A percentile compares a stretch with the other conserved stretches of the same genome.
Conservation (phyloP, 2,113 vertebrate species). For the Lamprologus speciosus region DNA sequence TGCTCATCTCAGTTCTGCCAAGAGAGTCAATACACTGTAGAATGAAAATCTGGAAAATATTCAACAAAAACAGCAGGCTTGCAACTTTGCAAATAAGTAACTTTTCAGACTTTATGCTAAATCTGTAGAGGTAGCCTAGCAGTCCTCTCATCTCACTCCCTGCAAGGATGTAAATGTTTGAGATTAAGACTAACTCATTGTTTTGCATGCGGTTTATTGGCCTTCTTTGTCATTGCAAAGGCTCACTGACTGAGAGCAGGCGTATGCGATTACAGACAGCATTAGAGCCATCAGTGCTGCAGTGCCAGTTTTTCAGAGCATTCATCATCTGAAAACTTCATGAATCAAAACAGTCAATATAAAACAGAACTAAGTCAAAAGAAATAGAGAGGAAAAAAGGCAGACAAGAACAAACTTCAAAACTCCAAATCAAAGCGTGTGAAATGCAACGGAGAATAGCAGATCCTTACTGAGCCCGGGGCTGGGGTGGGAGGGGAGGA, state of each 20-base stretch:
- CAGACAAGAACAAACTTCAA: conserved; percentile 58
- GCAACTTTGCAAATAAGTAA: background rate
- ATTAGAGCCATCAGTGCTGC: background rate
- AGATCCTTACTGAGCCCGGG: conserved; percentile 37
- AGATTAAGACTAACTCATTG: background rate
- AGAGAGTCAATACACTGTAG: background rate
- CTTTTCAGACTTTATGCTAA: background rate
- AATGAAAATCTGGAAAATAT: background rate
- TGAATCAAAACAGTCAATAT: conserved; percentile 37
- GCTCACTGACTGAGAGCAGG: background rate
- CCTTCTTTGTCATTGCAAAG: background rate
- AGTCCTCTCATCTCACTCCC: background rate
- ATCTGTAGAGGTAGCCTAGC: background rate
- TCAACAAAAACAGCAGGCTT: background rate
- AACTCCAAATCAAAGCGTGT: conserved; percentile 54
- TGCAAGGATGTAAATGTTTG: background rate
- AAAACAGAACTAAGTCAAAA: conserved; percentile 15
- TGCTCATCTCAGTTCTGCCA: background rate
- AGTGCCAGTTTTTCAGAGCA: background rate
- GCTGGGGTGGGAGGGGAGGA: conserved; percentile 12
- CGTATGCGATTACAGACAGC: background rate
- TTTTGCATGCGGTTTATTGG: background rate
- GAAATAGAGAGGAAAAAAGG: background rate
- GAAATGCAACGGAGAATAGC: conserved; percentile 50
- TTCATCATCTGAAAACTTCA: conserved; percentile 20